A percentile compares a stretch with the other conserved stretches of the same genome.
Evolutionary conservation across 1,140 invertebrate genomes (phyloP).

Genomic region (Globodera rostochiensis): DNA sequence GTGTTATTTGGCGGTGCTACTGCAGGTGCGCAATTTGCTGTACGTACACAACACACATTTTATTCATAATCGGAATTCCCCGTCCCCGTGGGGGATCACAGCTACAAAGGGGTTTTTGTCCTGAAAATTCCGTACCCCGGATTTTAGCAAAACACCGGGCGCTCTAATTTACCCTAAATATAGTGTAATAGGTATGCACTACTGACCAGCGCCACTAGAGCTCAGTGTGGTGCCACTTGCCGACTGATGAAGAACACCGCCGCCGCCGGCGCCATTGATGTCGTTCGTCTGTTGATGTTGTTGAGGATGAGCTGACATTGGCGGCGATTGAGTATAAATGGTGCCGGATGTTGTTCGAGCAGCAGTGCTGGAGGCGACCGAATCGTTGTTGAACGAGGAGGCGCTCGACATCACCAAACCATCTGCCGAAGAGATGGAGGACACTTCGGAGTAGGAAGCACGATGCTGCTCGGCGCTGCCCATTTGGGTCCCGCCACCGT

Average conservation of each 20-base stretch:
- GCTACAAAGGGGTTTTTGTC: too few species aligned
- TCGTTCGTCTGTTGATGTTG: neutral
- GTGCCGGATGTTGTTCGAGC: neutral
- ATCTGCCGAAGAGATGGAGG: constrained; percentile 36
- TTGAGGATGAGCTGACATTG: neutral
- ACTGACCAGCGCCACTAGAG: too few species aligned
- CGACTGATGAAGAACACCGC: neutral
- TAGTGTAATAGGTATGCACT: too few species aligned
- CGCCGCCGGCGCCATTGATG: neutral
- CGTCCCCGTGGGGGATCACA: too few species aligned
- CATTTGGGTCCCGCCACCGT: constrained; percentile 9
- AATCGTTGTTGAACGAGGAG: neutral
- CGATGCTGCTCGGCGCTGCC: constrained; percentile 5
- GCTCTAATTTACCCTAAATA: too few species aligned
- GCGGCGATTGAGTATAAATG: neutral
- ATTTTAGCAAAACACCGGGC: too few species aligned
- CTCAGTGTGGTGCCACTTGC: neutral
- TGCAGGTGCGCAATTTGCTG: neutral
- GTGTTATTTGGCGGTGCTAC: neutral
- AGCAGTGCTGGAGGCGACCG: neutral
- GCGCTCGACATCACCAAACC: neutral
- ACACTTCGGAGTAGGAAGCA: constrained; percentile 36
- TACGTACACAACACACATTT: too few species aligned
- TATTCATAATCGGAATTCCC: too few species aligned
- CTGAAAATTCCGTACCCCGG: too few species aligned